These are phyloP conservation scores for Anguilla rostrata DNA, from an alignment of 2,113 vertebrate genomes.

Conservation along the genomic window DNA sequence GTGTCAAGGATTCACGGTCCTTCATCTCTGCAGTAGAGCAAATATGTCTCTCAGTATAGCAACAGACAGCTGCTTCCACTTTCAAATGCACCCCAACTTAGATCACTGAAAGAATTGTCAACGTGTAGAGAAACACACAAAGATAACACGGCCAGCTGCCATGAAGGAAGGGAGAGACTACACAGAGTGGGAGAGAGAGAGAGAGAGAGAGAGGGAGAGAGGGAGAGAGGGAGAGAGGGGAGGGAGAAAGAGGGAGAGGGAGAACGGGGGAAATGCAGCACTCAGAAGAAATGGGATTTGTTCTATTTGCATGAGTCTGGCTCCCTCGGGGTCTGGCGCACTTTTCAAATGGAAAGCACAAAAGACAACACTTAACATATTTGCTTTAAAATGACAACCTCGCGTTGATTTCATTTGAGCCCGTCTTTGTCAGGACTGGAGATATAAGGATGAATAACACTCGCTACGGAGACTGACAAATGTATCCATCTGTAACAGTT, in stretches of 20 bases:
- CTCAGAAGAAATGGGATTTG: constrained; percentile 92
- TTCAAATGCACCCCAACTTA: constrained; percentile 89
- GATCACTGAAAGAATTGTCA: constrained; percentile 92
- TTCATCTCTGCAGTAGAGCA: constrained; percentile 88
- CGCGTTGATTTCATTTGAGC: constrained; percentile 92
- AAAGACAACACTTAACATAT: constrained; percentile 99
- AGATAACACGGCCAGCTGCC: constrained; percentile 93
- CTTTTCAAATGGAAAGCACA: constrained; percentile 90
- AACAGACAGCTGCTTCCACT: constrained; percentile 93
- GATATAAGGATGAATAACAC: constrained; percentile 86
- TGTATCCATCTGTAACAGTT: constrained; percentile 78
- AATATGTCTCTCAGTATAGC: constrained; percentile 85
- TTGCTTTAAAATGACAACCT: constrained; percentile 98
- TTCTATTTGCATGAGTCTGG: constrained; percentile 93
- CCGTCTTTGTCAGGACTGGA: constrained; percentile 87
- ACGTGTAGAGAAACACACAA: constrained; percentile 88
- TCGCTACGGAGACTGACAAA: constrained; percentile 80
- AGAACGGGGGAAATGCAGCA: constrained; percentile 55
- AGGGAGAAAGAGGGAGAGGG: constrained; percentile 12
- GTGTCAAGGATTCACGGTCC: constrained; percentile 90
- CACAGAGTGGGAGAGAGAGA: constrained; percentile 19
- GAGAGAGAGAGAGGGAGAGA: constrained; percentile 60
- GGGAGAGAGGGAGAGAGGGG: constrained; percentile 81
- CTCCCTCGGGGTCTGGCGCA: constrained; percentile 86
- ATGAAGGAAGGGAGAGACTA: constrained; percentile 66